A percentile compares a stretch with the other conserved stretches of the same genome.
Conservation (phyloP, 1,140 invertebrate species). For the Papilio helenus region DNA sequence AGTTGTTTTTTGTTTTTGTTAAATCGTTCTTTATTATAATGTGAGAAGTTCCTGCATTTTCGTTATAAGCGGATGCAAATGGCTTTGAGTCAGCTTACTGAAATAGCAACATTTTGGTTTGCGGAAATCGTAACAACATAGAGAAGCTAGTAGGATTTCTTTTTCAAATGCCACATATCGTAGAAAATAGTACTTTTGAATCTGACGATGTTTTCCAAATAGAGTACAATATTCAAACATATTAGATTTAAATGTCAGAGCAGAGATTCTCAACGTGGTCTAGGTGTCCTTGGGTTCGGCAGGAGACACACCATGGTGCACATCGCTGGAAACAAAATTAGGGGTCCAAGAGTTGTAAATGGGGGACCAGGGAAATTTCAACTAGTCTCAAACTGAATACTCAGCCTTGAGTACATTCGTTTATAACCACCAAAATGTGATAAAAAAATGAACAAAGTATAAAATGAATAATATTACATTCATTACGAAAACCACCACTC, state of each 20-base stretch:
- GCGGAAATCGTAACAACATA: conserved; percentile 14
- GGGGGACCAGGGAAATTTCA: no score
- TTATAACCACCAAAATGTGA: no score
- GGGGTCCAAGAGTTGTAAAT: no score
- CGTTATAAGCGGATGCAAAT: conserved; percentile 31
- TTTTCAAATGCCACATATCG: conserved; percentile 1
- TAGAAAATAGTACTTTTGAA: not conserved
- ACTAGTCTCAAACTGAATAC: no score
- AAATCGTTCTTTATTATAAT: not conserved
- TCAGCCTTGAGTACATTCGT: no score
- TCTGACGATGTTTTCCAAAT: not conserved
- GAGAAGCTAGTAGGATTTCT: conserved; percentile 23
- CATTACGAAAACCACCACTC: no score
- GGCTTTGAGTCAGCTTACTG: conserved; percentile 31
- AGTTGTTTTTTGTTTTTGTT: not conserved
- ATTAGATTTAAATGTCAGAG: not conserved
- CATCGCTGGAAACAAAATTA: no score
- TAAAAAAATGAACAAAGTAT: no score
- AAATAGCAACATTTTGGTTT: conserved; percentile 20
- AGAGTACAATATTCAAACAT: not conserved
- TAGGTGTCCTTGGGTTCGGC: no score
- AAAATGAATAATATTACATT: no score
- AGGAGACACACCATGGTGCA: no score
- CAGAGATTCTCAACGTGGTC: no score
- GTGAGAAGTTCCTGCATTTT: conserved; percentile 16